Percentiles rank a stretch among this genome's conserved stretches.
Evolutionary conservation across 2,113 vertebrate species (phyloP).

Genomic region (Strix uralensis): DNA sequence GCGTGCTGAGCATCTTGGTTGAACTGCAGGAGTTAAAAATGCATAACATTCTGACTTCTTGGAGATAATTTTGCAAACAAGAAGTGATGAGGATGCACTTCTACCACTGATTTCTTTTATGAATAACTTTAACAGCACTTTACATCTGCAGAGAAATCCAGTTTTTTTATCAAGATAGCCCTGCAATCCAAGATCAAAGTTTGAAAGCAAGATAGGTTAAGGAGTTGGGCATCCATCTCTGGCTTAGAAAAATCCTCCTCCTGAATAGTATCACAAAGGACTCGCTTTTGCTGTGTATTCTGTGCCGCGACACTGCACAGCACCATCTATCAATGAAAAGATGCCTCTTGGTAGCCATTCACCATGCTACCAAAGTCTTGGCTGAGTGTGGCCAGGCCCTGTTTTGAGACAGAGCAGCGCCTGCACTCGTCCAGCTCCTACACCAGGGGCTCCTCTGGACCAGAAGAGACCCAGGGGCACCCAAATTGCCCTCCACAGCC

Average conservation of each 20-base stretch:
- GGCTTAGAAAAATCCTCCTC: neutral
- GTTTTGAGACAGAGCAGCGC: neutral
- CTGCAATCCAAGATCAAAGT: neutral
- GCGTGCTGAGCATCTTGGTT: neutral
- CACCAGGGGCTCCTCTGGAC: neutral
- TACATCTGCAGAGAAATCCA: neutral
- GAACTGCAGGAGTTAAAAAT: constrained; percentile 13
- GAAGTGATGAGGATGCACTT: neutral
- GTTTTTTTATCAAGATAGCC: neutral
- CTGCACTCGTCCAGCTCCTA: neutral
- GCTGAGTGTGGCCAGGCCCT: rapidly evolving
- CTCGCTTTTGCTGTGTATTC: neutral
- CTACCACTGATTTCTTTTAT: neutral
- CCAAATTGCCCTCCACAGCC: neutral
- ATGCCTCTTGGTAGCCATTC: neutral
- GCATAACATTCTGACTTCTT: neutral
- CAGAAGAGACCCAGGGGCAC: neutral
- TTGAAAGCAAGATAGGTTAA: neutral
- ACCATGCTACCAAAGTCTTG: neutral
- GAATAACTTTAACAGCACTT: neutral
- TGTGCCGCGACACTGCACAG: rapidly evolving
- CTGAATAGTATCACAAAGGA: neutral
- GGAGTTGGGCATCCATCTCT: neutral
- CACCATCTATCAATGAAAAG: neutral
- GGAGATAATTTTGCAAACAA: neutral